Percentiles rank a stretch among this genome's conserved stretches.
phyloP scores from a whole-genome alignment of 1,140 invertebrate species.

The Diachasmimorpha longicaudata region DNA sequence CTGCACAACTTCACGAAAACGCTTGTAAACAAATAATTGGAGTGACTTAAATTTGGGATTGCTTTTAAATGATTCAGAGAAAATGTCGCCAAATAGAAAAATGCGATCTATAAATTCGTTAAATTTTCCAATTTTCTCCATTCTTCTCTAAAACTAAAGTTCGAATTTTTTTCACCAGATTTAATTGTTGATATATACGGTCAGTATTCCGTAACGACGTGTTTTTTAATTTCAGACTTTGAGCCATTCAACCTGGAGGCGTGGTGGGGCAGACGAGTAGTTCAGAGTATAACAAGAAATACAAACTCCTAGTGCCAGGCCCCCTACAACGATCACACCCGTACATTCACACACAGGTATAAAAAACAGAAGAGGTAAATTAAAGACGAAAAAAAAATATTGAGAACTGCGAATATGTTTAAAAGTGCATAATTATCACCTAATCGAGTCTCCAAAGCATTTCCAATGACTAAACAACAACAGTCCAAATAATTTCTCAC shows the following conservation, averaged over 20 bases:
- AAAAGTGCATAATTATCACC: not conserved
- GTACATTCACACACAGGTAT: conserved; percentile 56
- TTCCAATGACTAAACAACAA: not conserved
- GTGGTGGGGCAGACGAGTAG: conserved; percentile 67
- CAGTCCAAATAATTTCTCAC: not conserved
- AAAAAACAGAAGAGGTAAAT: conserved; percentile 51
- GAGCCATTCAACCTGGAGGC: conserved; percentile 69
- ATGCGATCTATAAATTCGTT: too few species aligned
- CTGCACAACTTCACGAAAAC: too few species aligned
- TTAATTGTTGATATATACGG: too few species aligned
- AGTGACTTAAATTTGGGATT: too few species aligned
- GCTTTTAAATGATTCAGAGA: too few species aligned
- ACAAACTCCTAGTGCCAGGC: conserved; percentile 61
- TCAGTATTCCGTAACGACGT: too few species aligned
- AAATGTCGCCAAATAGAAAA: too few species aligned
- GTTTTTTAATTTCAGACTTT: conserved; percentile 60
- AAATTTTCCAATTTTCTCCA: too few species aligned
- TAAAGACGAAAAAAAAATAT: not conserved
- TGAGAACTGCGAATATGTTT: not conserved
- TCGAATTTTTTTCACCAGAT: too few species aligned
- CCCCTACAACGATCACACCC: conserved; percentile 47
- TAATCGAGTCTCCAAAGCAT: not conserved
- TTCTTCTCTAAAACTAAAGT: too few species aligned
- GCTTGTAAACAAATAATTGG: too few species aligned
- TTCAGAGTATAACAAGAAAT: conserved; percentile 61